A percentile compares a stretch with the other conserved stretches of the same genome.
These are phyloP conservation scores for Climacteris rufus DNA, from an alignment of 2,113 vertebrate genomes.

Conservation along the genomic window DNA sequence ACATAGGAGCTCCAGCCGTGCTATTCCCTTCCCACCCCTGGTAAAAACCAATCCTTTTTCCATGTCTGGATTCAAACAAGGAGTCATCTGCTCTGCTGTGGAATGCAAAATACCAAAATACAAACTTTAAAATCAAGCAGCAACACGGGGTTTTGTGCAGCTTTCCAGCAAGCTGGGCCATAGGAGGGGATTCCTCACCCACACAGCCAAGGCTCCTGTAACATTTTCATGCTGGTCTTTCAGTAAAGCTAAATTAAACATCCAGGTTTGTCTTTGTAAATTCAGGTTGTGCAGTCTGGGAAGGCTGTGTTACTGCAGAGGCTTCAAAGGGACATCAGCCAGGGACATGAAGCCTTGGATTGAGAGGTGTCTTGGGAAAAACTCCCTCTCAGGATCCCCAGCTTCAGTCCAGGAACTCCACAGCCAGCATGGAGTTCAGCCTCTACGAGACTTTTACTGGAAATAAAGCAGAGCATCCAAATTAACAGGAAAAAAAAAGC, in stretches of 20 bases:
- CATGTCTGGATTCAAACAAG: not conserved
- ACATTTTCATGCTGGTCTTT: not conserved
- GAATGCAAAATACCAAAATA: not conserved
- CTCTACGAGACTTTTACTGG: not conserved
- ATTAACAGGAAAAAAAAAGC: not conserved
- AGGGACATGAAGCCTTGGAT: not conserved
- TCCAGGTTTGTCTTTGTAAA: not conserved
- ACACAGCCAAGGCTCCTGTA: not conserved
- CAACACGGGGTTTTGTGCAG: not conserved
- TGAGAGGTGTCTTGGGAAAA: not conserved
- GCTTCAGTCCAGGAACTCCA: not conserved
- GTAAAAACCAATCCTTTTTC: not conserved
- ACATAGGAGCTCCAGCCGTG: not conserved
- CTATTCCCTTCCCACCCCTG: not conserved
- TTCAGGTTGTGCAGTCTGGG: not conserved
- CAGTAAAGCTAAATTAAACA: not conserved
- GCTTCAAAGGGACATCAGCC: not conserved
- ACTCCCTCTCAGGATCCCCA: fast-evolving
- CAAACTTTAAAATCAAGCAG: not conserved
- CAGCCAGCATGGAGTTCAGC: not conserved
- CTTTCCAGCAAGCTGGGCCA: not conserved
- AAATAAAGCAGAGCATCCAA: not conserved
- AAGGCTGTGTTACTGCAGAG: not conserved
- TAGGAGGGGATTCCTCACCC: not conserved
- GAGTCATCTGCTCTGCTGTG: not conserved